Evolutionary conservation across 2,113 vertebrate genomes (phyloP), one percentile per base, ranked within the genome.

Genomic region (Chionomys nivalis): DNA sequence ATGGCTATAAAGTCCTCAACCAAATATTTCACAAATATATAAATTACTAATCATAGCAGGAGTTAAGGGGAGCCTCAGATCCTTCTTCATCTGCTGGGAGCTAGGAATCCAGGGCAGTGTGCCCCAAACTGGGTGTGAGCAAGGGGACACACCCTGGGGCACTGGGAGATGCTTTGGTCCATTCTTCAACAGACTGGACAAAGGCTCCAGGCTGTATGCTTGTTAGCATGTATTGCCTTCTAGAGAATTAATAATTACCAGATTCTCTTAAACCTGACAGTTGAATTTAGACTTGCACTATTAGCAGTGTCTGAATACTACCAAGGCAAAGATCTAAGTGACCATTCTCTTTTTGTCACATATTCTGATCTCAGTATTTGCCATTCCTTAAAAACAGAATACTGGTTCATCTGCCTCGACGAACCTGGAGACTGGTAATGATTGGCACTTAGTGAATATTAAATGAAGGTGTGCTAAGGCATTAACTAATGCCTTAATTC

Each of bases 1-100:
- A 81, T 91, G 55, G 33, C 24, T 89, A 1, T 76, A 55, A 95
- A 96, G 93, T 76, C 28, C 28, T 96, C n/a, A 94, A 86, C 52
- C 49, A 91, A 13, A 52, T 87, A 28, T 66, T 65, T 87, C 36
- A 31, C 36, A 79, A 49, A 47, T 47, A 61, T 17, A 73, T 61
- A 90, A 88, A 58, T 65, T 24, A 3, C n/a, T 36, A 70, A 36
- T 65, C 24, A 13, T 12, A 52, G 3, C 16, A 23, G 2, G 14
- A 11, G 10, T 23, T 42, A 28, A 70, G 65, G 6, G 23, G 75
- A 36, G 7, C 47, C 72, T 68, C 17, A 17, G 39, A 13, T 92
- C 23, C 16, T 63, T 87, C 66, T 77, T 90, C 61, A 36, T 14
- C 44, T 90, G 2, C 14, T 61, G 24, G 65, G 44, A 89, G 8